Base-by-base conservation (phyloP, 2,888 invertebrate species). In the Amblyjoppa fuscipennis region DNA sequence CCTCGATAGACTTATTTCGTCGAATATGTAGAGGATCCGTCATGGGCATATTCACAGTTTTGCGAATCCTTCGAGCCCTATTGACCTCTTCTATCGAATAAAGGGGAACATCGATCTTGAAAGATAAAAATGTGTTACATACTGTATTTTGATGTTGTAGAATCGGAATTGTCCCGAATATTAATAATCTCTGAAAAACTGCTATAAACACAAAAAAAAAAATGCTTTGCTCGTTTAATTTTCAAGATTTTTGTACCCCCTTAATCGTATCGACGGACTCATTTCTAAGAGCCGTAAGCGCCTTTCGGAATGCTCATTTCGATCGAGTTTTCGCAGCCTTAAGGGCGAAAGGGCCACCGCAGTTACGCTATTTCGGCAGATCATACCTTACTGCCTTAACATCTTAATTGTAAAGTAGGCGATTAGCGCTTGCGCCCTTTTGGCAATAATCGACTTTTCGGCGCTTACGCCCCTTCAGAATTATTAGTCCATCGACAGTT, bases 41-140 rank as follows among this genome's bases (percentile, higher is more conserved):
- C 91, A 90, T 87, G 82, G 83, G 89, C 91, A 0, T 89, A 84
- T 91, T 92, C 91, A 82, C 83, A 49, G 69, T 49, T 6, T 38
- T 79, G 90, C 86, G 92, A 92, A 90, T 87, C 69, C 70, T 79
- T 66, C 2, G 68, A 81, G 89, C 89, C 87, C 83, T 82, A 84
- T 90, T 64, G 90, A 85, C 87, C 77, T 59, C 28, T 71, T 41
- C 31, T 20, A 45, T 51, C 3, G 7, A 68, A 75, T 34, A 45
- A 64, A 31, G 64, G 64, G 34, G 16, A 31, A 34, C 31, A 64
- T 5, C 5, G n/a, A 34, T 31, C 34, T 34, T 31, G 64, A 2
- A 34, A 2, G 7, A n/a, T 7, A 16, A 31, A 61, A 64, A 64
- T 16, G 45, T 16, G 16, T 49, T 16, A 64, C 7, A 16, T 64